phyloP scores from a whole-genome alignment of 2,797 vertebrate genomes.

The Menidia menidia region DNA sequence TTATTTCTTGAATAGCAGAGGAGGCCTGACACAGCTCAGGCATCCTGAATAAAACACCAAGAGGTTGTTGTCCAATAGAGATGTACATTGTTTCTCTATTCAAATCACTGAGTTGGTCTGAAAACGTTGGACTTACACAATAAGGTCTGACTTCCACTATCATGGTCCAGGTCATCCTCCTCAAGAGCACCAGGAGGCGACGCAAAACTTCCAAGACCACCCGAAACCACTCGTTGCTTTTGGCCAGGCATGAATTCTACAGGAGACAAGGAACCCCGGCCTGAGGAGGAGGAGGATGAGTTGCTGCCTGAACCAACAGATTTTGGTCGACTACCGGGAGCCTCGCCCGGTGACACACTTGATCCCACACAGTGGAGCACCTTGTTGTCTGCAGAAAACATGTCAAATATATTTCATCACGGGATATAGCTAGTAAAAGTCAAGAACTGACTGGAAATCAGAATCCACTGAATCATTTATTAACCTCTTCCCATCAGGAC shows the following conservation, averaged over 20 bases:
- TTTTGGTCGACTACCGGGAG: constrained; percentile 70
- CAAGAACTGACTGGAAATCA: not conserved
- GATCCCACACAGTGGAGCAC: constrained; percentile 31
- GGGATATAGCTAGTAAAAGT: not conserved
- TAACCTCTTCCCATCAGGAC: constrained; percentile 79
- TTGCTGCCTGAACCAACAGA: constrained; percentile 81
- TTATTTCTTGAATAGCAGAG: not conserved
- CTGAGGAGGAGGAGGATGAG: constrained; percentile 84
- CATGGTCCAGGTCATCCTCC: constrained; percentile 81
- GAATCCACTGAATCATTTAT: not conserved
- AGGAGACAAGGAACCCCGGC: constrained; percentile 77
- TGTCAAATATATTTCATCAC: not conserved
- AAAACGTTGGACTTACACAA: constrained; percentile 64
- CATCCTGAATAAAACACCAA: not conserved
- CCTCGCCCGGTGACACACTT: constrained; percentile 24
- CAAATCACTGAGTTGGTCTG: not conserved
- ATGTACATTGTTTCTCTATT: not conserved
- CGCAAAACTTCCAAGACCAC: constrained; percentile 58
- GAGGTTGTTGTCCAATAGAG: not conserved
- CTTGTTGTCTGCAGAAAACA: constrained; percentile 70
- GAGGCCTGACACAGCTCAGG: not conserved
- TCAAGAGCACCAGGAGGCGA: constrained; percentile 65
- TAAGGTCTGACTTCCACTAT: constrained; percentile 75
- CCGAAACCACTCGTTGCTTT: constrained; percentile 42
- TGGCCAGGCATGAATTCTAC: constrained; percentile 67